Evolutionary conservation across 2,797 vertebrate species (phyloP), one percentile per base, ranked within the genome.

Genomic region (Onychomys torridus): DNA sequence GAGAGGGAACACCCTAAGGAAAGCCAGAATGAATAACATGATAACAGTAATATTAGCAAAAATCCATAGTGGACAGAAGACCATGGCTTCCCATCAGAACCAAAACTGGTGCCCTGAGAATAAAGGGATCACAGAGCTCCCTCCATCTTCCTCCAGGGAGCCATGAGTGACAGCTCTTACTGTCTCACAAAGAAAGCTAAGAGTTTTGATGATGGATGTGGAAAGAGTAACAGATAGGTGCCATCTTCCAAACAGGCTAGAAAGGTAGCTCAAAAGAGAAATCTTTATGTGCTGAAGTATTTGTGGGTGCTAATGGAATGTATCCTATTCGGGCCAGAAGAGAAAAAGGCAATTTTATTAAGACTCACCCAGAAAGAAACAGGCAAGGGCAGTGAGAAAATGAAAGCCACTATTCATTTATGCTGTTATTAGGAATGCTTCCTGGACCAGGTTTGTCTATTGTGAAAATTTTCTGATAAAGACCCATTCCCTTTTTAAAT

Each of bases 11-110:
- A 95, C 94, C 69, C 93, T 40, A 19, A 93, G 89, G 65, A 95
- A 97, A 93, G 67, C 71, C 90, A 90, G 77, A 86, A 94, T 88
- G 87, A 96, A 86, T 83, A 92, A n/a, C 43, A 65, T 61, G 23
- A 75, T 61, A 49, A 78, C 79, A 81, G 83, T 52, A 79, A 77
- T 76, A 73, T 59, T 61, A 93, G 55, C 29, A 37, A 79, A 87
- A 90, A 85, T 46, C 29, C 43, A 69, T 34, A 69, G 34, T 94
- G 84, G 71, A 8, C n/a, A 78, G 37, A 92, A 46, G 55, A 88
- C 67, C 76, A 49, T 13, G 14, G 63, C 79, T 79, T 92, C 40
- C 59, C 32, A 40, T 90, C 32, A 93, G 73, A 90, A 83, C 43
- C 32, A 79, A 92, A 91, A 61, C 71, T 77, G 6, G 14, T 83